Conservation (phyloP, 2,888 invertebrate genomes). For the Melinaea menophilus region DNA sequence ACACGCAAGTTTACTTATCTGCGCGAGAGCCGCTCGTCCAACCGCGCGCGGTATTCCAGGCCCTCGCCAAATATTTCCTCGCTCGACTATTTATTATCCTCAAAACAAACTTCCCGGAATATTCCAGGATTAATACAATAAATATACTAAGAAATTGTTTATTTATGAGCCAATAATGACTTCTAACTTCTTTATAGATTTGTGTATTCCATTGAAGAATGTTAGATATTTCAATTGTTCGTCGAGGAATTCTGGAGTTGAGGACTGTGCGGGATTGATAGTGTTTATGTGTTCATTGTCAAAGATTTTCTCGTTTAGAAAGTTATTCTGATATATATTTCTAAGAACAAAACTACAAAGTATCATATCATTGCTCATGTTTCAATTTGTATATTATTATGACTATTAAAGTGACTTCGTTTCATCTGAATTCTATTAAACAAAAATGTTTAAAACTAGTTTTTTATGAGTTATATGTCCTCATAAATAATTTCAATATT, state of each 20-base stretch:
- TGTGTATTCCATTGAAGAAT: constrained; percentile 32
- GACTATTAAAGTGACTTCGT: not conserved
- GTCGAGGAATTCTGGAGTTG: constrained; percentile 3
- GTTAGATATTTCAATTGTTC: constrained; percentile 8
- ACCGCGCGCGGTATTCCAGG: constrained; percentile 48
- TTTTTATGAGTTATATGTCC: too few species aligned
- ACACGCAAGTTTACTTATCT: constrained; percentile 74
- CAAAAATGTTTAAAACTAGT: not conserved
- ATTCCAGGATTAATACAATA: constrained; percentile 31
- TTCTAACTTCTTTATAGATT: constrained; percentile 35
- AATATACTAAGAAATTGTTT: constrained; percentile 34
- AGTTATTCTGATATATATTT: not conserved
- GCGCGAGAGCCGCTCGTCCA: constrained; percentile 58
- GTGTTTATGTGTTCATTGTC: constrained; percentile 8
- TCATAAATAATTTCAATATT: too few species aligned
- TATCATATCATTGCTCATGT: constrained; percentile 3
- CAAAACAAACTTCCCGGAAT: constrained; percentile 38
- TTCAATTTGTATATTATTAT: too few species aligned
- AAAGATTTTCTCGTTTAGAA: constrained; percentile 4
- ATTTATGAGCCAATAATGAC: constrained; percentile 35
- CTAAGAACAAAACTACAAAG: not conserved
- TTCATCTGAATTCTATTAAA: not conserved
- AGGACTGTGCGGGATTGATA: constrained; percentile 1
- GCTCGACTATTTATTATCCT: constrained; percentile 40
- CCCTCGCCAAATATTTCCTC: constrained; percentile 50